A percentile compares a stretch with the other conserved stretches of the same genome.
Evolutionary conservation across 1,140 invertebrate species (phyloP).

Genomic region (Anoplolepis gracilipes): DNA sequence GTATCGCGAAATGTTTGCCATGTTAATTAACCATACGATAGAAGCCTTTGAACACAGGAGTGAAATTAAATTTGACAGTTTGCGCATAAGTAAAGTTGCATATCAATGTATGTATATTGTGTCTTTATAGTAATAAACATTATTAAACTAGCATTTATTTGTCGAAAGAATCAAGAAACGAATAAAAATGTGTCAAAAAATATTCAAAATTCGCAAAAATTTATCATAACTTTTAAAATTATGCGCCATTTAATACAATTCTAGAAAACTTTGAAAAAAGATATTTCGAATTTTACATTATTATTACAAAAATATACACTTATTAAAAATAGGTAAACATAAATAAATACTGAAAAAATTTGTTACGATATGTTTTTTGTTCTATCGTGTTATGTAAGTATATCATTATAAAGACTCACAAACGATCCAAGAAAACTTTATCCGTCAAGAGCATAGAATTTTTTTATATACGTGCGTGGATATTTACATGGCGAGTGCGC

Average conservation of each 20-base stretch:
- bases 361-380: background rate
- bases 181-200: background rate
- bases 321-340: too few relatives aligned
- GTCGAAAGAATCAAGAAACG: background rate
- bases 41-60: conserved; percentile 15
- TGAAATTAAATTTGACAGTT: conserved; percentile 42
- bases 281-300: background rate
- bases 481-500: conserved; percentile 53
- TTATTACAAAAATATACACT: background rate
- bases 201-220: background rate
- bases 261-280: background rate
- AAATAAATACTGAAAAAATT: background rate
- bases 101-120: background rate
- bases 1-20: conserved; percentile 46
- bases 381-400: background rate
- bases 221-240: background rate
- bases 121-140: background rate
- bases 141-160: background rate
- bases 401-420: background rate
- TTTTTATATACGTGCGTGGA: conserved; percentile 34
- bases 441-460: background rate
- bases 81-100: background rate
- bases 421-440: background rate
- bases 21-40: conserved; percentile 52
- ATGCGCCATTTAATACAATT: background rate